Evolutionary conservation across 2,797 vertebrate genomes (phyloP), one percentile per base, ranked within the genome.

Genomic region (Toxotes lorentzi): DNA sequence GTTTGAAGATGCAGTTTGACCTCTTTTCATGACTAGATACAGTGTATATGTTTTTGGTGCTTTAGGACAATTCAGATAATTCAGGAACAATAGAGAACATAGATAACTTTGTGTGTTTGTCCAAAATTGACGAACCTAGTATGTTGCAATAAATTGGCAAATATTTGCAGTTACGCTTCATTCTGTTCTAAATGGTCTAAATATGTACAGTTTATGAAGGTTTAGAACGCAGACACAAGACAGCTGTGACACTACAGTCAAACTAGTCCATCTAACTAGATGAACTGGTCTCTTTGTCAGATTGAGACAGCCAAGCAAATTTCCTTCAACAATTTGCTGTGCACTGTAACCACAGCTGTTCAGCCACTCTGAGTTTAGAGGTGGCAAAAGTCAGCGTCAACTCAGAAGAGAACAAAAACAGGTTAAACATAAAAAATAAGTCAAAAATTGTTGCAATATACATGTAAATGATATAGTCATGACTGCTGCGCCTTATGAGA

Each of bases 1-100:
- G 61, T 82, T 73, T 81, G 76, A 50, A 69, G 81, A 79, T 41
- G 73, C 51, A 74, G 23, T 72, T 61, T 40, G 70, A 61, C 51
- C 11, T 35, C 38, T 59, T 66, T 76, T 73, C 53, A 83, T 74
- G 47, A 61, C 47, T 14, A 4, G 62, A 66, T 47, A 27, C 21
- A 13, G 21, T 32, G 5, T 63, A 32, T 51, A 54, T 0, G 0
- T 5, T 56, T 54, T 59, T 32, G 47, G 23, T 81, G 23, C 13
- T 32, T 59, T 10, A 30, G 38, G 65, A 61, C 51, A 41, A 57
- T 13, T 62, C 2, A 72, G 27, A 59, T 23, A 41, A 24, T 30
- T 27, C 14, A 54, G 4, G 23, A 27, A 27, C 1, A 13, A 47
- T 21, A 34, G 35, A 56, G 7, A 69, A 60, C 8, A 60, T 47